Evolutionary conservation across 2,888 invertebrate species (phyloP), one percentile per base, ranked within the genome.

Genomic region (Antheraea assamensis): DNA sequence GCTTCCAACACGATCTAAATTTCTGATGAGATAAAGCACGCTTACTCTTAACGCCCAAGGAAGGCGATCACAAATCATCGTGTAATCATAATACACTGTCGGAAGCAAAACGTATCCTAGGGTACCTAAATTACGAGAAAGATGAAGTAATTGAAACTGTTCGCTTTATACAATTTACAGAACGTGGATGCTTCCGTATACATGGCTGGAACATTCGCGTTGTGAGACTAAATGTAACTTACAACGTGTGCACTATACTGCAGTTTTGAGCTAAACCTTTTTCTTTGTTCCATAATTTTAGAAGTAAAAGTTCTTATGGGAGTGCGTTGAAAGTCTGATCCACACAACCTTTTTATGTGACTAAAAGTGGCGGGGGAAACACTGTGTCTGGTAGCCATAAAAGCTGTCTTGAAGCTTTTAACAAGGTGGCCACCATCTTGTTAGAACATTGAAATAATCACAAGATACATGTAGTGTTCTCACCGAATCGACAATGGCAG

Each of bases 141-240:
- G 55, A 70, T 70, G 71, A 77, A 77, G 68, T 71, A 76, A 74
- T 74, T 74, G 77, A 74, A 78, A 78, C 74, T 74, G 77, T 30
- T 64, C 5, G 30, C 30, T 64, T 64, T 64, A 79, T 76, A 76
- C 72, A 73, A 75, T 74, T 66, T 72, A 70, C 55, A 66, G 58
- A 58, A 70, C 52, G 19, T 73, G 31, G 42, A 55, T 70, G 49
- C 19, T 52, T 52, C 74, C 55, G 30, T 74, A 71, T 80, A 81
- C 82, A 80, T 80, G 80, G 76, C 78, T 78, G 78, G 78, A 77
- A 76, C 78, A 79, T 81, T 79, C 78, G 77, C 81, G 78, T 76
- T 76, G 76, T 77, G 76, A 79, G 79, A 79, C 78, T 78, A 72
- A 72, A 74, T 72, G 66, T 75, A 75, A 77, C 76, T 78, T 76